Evolutionary conservation across 2,113 vertebrate genomes (phyloP), one percentile per base, ranked within the genome.

Genomic region (Setophaga petechia): DNA sequence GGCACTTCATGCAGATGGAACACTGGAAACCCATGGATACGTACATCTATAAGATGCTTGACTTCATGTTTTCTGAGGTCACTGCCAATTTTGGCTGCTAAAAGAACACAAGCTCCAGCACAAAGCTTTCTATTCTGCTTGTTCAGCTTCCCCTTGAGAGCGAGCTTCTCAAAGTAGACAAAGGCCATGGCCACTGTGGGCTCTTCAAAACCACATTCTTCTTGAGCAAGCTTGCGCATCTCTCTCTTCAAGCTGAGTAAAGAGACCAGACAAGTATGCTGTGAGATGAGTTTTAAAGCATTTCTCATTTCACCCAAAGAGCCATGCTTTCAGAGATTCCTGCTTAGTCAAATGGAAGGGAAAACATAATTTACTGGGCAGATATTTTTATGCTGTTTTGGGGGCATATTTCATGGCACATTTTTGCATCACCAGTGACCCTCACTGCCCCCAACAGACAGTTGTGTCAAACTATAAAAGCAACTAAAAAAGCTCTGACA

Each of bases 41-140:
- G 97, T 96, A 99, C 99, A 43, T 99, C 99, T 89, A 99, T 99
- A 75, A 99, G 98, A 94, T 98, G 98, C 97, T 99, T 99, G 95
- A 99, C 99, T 96, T 99, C 99, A 3, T 99, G 99, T 87, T 99
- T 99, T 97, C 99, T 99, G 86, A 99, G 99, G 97, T 99, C 99
- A 35, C 99, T 99, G 57, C 99, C 99, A 24, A 99, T 99, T 98
- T 99, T 99, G 95, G 99, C 99, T 5, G 99, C 99, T 80, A 99
- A 95, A 28, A 99, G 98, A 89, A 99, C 98, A 77, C 99, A 99
- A 5, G 99, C 99, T 21, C 99, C 99, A 6, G 99, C 98, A 69
- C 99, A 99, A 59, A 99, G 99, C 94, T 99, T 99, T 91, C 99
- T 98, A 97, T 99, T 99, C 97, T 99, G 99, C 95, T 99, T 99